Base-by-base conservation (phyloP, 2,888 invertebrate genomes). In the Harpalus rufipes region DNA sequence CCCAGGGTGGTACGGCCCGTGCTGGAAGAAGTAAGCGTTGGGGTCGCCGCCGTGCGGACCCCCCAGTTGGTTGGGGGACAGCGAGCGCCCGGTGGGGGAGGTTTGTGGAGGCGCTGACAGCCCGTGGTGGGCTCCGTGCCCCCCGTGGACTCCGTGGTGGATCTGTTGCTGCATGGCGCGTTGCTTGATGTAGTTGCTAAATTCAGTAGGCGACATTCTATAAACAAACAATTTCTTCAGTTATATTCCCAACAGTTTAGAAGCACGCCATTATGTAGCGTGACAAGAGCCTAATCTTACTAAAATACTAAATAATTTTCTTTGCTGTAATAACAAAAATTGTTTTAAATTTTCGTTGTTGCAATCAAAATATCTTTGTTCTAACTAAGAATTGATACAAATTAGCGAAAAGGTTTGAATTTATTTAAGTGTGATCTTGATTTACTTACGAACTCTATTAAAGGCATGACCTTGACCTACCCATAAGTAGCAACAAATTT, bases 141-240 rank as follows among this genome's bases (percentile, higher is more conserved):
- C 92, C 89, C 78, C 91, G 85, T 91, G 91, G 86, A 91, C 92
- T 86, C 92, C 91, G 89, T 87, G 91, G 83, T 91, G 93, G 86
- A 93, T 93, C 91, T 96, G 96, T 91, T 97, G 97, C 92, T 97
- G 96, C 92, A 97, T 95, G 87, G 97, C 97, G 87, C 97, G 95
- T 92, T 98, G 97, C 92, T 98, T 98, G 91, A 98, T 97, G 93
- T 97, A 98, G 92, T 97, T 97, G 91, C 97, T 97, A 94, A 98
- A 98, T 93, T 98, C 98, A 88, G 98, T 98, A 86, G 98, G 98
- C 84, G 98, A 98, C 96, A 98, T 97, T 92, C 98, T 95, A 92
- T 88, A 93, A 91, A 32, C 32, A 32, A 32, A 32, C 6, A 32
- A 32, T 21, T 21, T 21, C 1, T 21, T 21, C 5, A 32, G 39